These are phyloP conservation scores for Lagodon rhomboides DNA, from an alignment of 2,797 vertebrate species.

Conservation along the genomic window DNA sequence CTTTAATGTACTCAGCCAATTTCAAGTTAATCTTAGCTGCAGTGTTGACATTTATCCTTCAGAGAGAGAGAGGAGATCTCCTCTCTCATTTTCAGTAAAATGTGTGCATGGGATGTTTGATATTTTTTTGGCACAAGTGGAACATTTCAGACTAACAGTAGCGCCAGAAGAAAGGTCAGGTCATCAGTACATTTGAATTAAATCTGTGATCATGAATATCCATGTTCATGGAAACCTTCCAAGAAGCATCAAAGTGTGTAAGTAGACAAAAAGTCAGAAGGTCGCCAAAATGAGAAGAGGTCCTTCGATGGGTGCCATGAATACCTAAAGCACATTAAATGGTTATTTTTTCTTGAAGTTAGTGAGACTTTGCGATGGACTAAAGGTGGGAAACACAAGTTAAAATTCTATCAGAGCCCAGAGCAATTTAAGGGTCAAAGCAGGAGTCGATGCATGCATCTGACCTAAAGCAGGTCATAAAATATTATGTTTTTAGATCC, in stretches of 20 bases:
- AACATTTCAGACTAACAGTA: slow-evolving; percentile 16
- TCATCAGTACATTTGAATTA: slow-evolving; percentile 31
- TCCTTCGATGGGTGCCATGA: background rate
- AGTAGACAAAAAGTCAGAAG: background rate
- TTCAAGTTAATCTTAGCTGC: background rate
- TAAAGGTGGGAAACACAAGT: background rate
- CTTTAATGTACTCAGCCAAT: background rate
- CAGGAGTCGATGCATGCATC: background rate
- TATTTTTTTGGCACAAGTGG: background rate
- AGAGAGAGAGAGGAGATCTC: background rate
- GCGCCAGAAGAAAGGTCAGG: background rate
- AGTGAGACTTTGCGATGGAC: background rate
- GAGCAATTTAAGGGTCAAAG: background rate
- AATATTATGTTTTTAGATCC: background rate
- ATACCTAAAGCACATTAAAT: slow-evolving; percentile 5
- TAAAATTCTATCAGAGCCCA: background rate
- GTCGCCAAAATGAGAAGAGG: background rate
- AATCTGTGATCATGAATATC: slow-evolving; percentile 19
- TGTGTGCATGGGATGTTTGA: background rate
- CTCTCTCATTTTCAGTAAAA: slow-evolving; percentile 14
- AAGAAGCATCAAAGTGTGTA: slow-evolving; percentile 9
- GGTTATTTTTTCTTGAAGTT: background rate
- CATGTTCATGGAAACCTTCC: slow-evolving; percentile 22
- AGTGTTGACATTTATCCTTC: slow-evolving; percentile 1
- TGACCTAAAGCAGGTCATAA: background rate